phyloP scores from a whole-genome alignment of 2,797 vertebrate genomes.

The Stomatorhinus walkeri region DNA sequence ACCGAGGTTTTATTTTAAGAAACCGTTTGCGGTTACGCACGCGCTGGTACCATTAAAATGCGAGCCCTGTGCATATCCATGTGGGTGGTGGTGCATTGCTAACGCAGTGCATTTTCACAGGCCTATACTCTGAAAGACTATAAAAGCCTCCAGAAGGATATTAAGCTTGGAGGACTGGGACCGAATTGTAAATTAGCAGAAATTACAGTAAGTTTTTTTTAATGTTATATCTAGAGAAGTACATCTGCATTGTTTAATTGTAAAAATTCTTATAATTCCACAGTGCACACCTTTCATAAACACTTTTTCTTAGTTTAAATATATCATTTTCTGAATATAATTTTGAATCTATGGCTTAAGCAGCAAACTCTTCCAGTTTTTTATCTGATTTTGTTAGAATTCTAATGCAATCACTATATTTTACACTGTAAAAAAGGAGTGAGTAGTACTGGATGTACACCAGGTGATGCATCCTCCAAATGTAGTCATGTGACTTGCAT shows the following conservation, averaged over 20 bases:
- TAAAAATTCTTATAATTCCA: not conserved
- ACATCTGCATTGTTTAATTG: not conserved
- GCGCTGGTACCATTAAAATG: not conserved
- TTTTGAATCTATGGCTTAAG: not conserved
- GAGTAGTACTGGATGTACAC: not conserved
- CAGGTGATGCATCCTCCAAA: not conserved
- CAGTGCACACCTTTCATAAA: not conserved
- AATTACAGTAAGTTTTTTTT: constrained; percentile 65
- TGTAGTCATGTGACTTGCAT: not conserved
- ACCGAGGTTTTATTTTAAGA: not conserved
- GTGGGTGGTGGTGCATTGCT: not conserved
- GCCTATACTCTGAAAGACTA: constrained; percentile 61
- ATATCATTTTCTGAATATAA: not conserved
- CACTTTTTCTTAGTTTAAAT: not conserved
- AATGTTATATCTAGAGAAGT: not conserved
- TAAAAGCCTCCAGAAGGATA: constrained; percentile 52
- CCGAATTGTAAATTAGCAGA: constrained; percentile 64
- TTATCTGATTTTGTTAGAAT: not conserved
- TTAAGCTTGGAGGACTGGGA: constrained; percentile 73
- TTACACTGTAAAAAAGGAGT: not conserved
- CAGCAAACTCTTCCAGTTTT: not conserved
- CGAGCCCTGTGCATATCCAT: not conserved
- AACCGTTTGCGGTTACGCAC: not conserved
- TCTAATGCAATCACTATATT: not conserved
- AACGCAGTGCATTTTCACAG: constrained; percentile 33